Percentiles rank a stretch among this genome's conserved stretches.
These are phyloP conservation scores for Pinctada fucata DNA, from an alignment of 2,888 invertebrate species.

Conservation along the genomic window DNA sequence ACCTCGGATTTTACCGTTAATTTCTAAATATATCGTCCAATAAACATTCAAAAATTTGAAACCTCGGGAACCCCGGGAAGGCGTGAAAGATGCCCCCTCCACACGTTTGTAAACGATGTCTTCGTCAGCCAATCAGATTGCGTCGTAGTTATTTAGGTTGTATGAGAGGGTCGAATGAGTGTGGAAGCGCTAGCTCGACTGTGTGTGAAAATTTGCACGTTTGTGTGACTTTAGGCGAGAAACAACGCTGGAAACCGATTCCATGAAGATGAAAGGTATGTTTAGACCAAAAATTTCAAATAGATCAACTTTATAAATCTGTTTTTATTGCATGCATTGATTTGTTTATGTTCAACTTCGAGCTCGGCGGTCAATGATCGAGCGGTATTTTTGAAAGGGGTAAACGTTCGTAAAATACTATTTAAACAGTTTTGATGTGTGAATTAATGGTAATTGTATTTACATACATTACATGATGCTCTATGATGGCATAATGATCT, in stretches of 20 bases:
- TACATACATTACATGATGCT: too few species aligned
- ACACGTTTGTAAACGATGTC: constrained; percentile 59
- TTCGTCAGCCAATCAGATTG: constrained; percentile 54
- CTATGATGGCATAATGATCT: too few species aligned
- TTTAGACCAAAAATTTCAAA: neutral
- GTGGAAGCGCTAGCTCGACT: neutral
- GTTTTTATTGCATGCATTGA: neutral
- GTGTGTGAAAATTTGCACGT: neutral
- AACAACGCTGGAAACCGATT: neutral
- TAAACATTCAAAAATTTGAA: too few species aligned
- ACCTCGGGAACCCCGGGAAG: constrained; percentile 48
- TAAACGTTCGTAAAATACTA: neutral
- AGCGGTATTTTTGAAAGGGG: neutral
- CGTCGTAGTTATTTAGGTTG: neutral
- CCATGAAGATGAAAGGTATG: neutral
- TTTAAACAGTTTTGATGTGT: too few species aligned
- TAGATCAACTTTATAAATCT: neutral
- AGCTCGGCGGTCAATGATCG: neutral
- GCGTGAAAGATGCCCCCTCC: constrained; percentile 45
- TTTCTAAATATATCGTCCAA: too few species aligned
- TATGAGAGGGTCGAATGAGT: neutral
- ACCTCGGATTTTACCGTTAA: too few species aligned
- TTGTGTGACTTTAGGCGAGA: neutral
- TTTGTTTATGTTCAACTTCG: neutral
- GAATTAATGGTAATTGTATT: too few species aligned